A percentile compares a stretch with the other conserved stretches of the same genome.
These are phyloP conservation scores for Nothocercus nigrocapillus DNA, from an alignment of 2,113 vertebrate genomes.

Conservation along the genomic window DNA sequence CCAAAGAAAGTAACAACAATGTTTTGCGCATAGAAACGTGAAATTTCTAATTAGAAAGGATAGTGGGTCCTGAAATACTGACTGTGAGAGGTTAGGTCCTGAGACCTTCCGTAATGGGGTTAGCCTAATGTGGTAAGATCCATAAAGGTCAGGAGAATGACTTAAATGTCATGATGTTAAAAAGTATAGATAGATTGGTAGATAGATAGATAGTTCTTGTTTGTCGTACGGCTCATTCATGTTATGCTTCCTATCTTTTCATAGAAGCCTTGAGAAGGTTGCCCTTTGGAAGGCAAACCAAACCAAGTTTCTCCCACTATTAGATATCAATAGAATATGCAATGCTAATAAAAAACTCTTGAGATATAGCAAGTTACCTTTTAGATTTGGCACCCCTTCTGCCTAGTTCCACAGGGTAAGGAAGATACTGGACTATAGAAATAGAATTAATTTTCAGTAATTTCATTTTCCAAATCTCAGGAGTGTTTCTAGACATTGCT, in stretches of 20 bases:
- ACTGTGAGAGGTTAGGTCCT: not conserved
- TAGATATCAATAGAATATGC: not conserved
- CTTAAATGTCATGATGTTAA: not conserved
- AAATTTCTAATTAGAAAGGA: not conserved
- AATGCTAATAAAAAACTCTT: not conserved
- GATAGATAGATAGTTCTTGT: not conserved
- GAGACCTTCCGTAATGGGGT: not conserved
- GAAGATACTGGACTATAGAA: not conserved
- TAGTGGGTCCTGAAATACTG: not conserved
- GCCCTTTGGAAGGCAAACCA: not conserved
- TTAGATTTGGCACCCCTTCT: not conserved
- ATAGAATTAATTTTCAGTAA: not conserved
- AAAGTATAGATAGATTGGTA: not conserved
- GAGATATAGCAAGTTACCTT: not conserved
- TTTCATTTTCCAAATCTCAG: conserved; percentile 9
- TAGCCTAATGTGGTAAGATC: not conserved
- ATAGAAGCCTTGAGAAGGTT: not conserved
- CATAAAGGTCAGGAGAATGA: not conserved
- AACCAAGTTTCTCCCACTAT: not conserved
- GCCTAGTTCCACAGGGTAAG: not conserved
- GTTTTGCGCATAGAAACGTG: not conserved
- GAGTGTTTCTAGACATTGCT: not conserved
- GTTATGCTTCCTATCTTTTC: not conserved
- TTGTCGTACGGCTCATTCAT: not conserved
- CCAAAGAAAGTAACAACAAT: not conserved